Conservation (phyloP, 2,888 invertebrate genomes). For the Cryptocephalus primarius region DNA sequence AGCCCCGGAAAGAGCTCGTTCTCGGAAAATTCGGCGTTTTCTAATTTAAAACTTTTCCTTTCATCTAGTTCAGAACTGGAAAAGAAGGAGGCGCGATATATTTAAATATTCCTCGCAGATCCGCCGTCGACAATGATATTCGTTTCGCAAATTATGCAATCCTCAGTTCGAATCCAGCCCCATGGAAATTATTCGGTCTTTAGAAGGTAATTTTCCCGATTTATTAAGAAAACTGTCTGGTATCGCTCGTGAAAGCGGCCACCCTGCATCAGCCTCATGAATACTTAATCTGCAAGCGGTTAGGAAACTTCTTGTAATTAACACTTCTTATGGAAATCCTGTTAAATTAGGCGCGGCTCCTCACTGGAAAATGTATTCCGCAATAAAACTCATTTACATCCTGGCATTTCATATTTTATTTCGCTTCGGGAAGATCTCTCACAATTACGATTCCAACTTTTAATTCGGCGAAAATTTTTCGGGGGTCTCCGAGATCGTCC, state of each 20-base stretch:
- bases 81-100: too few species aligned
- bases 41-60: too few species aligned
- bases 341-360: conserved; percentile 29
- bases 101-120: too few species aligned
- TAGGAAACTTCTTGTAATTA: conserved; percentile 28
- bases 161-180: background rate
- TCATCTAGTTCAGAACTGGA: too few species aligned
- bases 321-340: conserved; percentile 30
- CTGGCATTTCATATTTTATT: background rate
- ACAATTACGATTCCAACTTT: too few species aligned
- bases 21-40: too few species aligned
- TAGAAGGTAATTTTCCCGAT: background rate
- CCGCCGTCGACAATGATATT: too few species aligned
- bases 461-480: too few species aligned
- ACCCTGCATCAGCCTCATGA: conserved; percentile 19
- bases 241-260: conserved; percentile 4
- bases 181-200: background rate
- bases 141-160: too few species aligned
- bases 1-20: too few species aligned
- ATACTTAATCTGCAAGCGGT: conserved; percentile 22
- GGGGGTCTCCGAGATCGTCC: too few species aligned
- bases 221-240: background rate
- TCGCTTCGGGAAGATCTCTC: background rate
- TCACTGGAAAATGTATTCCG: conserved; percentile 27
- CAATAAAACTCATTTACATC: conserved; percentile 33